Evolutionary conservation across 2,888 invertebrate genomes (phyloP).

Genomic region (Tryphoninae sp.): DNA sequence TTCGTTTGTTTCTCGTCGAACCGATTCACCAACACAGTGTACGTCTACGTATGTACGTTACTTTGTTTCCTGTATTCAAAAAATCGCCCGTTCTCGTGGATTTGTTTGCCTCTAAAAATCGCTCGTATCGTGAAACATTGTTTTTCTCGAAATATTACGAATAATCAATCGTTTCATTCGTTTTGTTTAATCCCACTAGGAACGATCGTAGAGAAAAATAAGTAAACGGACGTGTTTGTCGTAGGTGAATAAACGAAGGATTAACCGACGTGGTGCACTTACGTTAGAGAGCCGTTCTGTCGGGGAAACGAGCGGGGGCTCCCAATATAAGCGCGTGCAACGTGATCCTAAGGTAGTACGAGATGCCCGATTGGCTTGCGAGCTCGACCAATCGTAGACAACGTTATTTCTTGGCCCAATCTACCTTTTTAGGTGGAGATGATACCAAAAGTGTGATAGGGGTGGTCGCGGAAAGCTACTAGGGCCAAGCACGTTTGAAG

Average conservation of each 20-base stretch:
- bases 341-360: constrained; percentile 87
- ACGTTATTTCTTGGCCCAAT: constrained; percentile 82
- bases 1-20: constrained; percentile 16
- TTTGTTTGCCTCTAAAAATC: not conserved
- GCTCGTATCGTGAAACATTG: not conserved
- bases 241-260: constrained; percentile 38
- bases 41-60: not conserved
- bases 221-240: not conserved
- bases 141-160: not conserved
- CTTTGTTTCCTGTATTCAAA: not conserved
- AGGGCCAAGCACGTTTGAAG: constrained; percentile 71
- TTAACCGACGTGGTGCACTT: constrained; percentile 85
- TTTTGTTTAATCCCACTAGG: not conserved
- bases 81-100: not conserved
- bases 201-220: not conserved
- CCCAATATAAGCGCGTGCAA: constrained; percentile 91
- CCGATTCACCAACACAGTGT: constrained; percentile 28
- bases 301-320: constrained; percentile 87
- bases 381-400: constrained; percentile 80
- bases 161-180: not conserved
- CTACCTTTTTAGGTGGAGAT: constrained; percentile 86
- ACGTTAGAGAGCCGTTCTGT: constrained; percentile 99
- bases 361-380: constrained; percentile 80
- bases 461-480: constrained; percentile 75
- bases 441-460: constrained; percentile 80